Base-by-base conservation (phyloP, 1,140 invertebrate species). In the Drosophila nikananu region DNA sequence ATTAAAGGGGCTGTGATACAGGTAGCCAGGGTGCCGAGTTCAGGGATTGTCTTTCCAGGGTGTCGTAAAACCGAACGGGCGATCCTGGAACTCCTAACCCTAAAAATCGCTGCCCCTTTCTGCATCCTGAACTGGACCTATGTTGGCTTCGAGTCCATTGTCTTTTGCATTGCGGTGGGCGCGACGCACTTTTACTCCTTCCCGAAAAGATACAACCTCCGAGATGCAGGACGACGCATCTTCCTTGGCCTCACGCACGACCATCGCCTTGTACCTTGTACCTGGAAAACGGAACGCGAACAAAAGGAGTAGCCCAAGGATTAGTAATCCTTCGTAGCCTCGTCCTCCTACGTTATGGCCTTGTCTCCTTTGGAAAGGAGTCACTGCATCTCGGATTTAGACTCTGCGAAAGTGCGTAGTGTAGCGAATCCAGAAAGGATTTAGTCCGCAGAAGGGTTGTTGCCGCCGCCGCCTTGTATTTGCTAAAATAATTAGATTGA, bases 401-500 rank as follows among this genome's bases (percentile, higher is more conserved):
- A 19, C 32, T 37, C 15, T 17, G 8, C 54, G 3, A 17, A 17
- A 12, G 21, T 57, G 35, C 15, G 15, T n/a, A 37, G 68, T 80
- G 62, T 80, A 25, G 75, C 75, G 75, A 78, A 78, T 78, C 17
- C 35, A 30, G 57, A 32, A 68, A 57, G 75, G 60, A 51, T 75
- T 57, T 75, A 55, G 19, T 66, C 58, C 63, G 63, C 58, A 62
- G 42, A 78, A 70, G 75, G 65, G 75, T 44, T 55, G 64, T 41
- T 21, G 52, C 41, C 55, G 64, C 41, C 55, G 64, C 64, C 52
- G 52, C 49, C 66, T 79, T 89, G 52, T 87, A 91, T 91, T 91
- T 91, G 84, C 48, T 54, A 91, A 91, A 91, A 91, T 91, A 91
- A 91, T 91, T 91, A 91, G 89, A 89, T 91, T 91, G 77, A 91